phyloP scores from a whole-genome alignment of 2,888 invertebrate genomes.

The Villa cingulata region DNA sequence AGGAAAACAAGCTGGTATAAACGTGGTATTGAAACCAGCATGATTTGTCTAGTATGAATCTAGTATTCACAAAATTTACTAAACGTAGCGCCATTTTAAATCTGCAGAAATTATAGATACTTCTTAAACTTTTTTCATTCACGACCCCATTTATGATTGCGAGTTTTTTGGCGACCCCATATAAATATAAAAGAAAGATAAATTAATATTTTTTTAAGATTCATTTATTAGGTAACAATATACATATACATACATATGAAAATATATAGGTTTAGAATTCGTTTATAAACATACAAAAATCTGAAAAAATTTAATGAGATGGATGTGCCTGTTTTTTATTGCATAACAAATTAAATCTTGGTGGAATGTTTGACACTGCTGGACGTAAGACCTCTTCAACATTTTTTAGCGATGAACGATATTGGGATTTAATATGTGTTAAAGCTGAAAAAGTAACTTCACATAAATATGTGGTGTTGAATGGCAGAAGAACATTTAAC shows the following conservation, averaged over 20 bases:
- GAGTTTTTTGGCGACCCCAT: neutral
- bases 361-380: neutral
- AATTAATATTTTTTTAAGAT: neutral
- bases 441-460: neutral
- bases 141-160: constrained; percentile 1
- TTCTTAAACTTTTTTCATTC: constrained; percentile 1
- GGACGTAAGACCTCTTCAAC: neutral
- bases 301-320: neutral
- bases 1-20: no score
- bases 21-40: no score
- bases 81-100: no score
- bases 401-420: constrained; percentile 1
- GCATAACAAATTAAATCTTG: constrained; percentile 1
- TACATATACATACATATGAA: no score
- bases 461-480: constrained; percentile 1
- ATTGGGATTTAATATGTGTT: constrained; percentile 2
- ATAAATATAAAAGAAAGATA: neutral
- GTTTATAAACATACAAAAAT: neutral
- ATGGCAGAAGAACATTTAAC: neutral
- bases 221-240: neutral
- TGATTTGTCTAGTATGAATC: no score
- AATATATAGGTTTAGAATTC: neutral
- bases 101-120: no score
- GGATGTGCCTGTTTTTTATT: constrained; percentile 1
- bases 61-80: no score